A percentile compares a stretch with the other conserved stretches of the same genome.
phyloP scores from a whole-genome alignment of 2,797 vertebrate species.

The Pipistrellus pipistrellus region DNA sequence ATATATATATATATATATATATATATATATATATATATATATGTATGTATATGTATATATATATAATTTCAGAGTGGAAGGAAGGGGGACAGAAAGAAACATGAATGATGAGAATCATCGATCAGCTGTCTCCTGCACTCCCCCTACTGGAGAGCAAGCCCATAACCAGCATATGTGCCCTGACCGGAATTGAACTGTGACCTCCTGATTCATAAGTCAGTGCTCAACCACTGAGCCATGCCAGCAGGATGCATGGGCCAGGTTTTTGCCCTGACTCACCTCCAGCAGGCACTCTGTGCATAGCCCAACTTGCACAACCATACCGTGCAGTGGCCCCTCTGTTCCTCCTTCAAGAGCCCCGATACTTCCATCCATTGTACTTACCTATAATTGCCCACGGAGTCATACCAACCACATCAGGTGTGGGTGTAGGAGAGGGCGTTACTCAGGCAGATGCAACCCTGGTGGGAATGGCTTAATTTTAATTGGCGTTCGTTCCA shows the following conservation, averaged over 20 bases:
- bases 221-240: too few relatives aligned
- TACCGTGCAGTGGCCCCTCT: neutral
- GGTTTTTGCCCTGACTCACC: neutral
- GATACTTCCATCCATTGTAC: neutral
- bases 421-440: neutral
- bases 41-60: too few relatives aligned
- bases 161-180: too few relatives aligned
- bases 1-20: too few relatives aligned
- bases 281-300: neutral
- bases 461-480: neutral
- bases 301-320: neutral
- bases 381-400: neutral
- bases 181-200: too few relatives aligned
- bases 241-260: neutral
- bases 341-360: neutral
- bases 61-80: too few relatives aligned
- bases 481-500: constrained; percentile 22
- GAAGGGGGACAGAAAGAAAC: too few relatives aligned
- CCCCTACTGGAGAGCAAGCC: too few relatives aligned
- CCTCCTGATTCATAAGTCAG: too few relatives aligned
- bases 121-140: too few relatives aligned
- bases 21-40: too few relatives aligned
- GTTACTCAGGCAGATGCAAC: constrained; percentile 25
- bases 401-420: constrained; percentile 9
- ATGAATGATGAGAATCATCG: too few relatives aligned